Evolutionary conservation across 2,797 vertebrate genomes (phyloP).

Genomic region (Xiphorhynchus erythropygius): DNA sequence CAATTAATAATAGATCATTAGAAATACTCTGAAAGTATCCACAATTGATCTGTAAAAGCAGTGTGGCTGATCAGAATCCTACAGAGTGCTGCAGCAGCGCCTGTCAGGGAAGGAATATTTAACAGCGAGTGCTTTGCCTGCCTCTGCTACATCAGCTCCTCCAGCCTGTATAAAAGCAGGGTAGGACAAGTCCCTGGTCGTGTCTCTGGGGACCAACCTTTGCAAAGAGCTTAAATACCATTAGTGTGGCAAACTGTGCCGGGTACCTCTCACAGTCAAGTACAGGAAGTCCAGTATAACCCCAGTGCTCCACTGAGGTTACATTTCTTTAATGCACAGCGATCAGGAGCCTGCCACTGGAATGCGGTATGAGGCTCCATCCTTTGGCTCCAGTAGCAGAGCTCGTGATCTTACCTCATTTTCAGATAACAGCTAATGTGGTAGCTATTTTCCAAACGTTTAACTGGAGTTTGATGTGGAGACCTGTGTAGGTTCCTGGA

Average conservation of each 20-base stretch:
- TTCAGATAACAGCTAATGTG: background rate
- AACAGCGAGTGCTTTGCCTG: background rate
- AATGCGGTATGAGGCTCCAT: background rate
- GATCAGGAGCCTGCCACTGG: background rate
- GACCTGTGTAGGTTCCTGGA: background rate
- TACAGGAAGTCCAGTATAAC: background rate
- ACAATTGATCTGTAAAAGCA: background rate
- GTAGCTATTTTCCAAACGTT: background rate
- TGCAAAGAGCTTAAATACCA: background rate
- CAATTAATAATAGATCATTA: conserved; percentile 60
- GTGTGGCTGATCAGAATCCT: background rate
- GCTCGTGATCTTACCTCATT: background rate
- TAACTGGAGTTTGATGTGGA: accelerated
- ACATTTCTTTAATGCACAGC: background rate
- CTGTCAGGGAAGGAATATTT: background rate
- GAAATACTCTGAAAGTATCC: conserved; percentile 38
- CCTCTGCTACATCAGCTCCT: background rate
- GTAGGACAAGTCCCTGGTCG: background rate
- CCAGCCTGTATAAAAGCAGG: background rate
- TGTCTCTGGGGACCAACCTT: background rate
- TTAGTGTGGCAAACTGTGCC: background rate
- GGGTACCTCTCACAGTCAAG: background rate
- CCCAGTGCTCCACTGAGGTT: background rate
- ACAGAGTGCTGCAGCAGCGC: background rate
- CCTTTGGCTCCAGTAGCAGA: background rate